These are phyloP conservation scores for Glyptemys insculpta DNA, from an alignment of 2,797 vertebrate genomes.

Conservation along the genomic window DNA sequence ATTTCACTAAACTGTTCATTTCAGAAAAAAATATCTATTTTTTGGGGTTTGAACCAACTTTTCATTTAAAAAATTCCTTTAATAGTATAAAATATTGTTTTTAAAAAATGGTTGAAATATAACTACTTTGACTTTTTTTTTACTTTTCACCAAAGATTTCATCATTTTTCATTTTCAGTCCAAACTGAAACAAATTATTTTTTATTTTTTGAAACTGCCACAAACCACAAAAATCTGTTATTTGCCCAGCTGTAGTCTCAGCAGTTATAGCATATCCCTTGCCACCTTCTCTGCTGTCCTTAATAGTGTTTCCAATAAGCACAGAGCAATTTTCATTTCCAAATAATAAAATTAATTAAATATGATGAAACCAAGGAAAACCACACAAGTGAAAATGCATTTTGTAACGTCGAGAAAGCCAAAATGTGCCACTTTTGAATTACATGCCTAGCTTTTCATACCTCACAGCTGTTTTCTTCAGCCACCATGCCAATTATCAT, in stretches of 20 bases:
- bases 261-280: background rate
- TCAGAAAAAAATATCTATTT: background rate
- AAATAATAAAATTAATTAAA: background rate
- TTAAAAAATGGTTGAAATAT: background rate
- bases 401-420: slow-evolving; percentile 38
- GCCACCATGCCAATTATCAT: slow-evolving; percentile 35
- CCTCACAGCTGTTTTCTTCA: slow-evolving; percentile 45
- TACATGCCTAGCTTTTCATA: slow-evolving; percentile 14
- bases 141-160: background rate
- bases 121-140: background rate
- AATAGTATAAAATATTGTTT: background rate
- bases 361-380: slow-evolving; percentile 53
- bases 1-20: background rate
- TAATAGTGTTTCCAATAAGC: background rate
- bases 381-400: slow-evolving; percentile 24
- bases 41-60: background rate
- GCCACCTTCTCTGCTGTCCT: background rate
- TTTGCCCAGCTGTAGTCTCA: background rate
- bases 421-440: slow-evolving; percentile 53
- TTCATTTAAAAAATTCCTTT: background rate
- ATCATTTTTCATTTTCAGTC: background rate
- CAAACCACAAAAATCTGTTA: background rate
- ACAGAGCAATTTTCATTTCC: slow-evolving; percentile 31
- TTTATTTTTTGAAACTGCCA: background rate
- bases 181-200: background rate